Evolutionary conservation across 2,113 vertebrate genomes (phyloP), one percentile per base, ranked within the genome.

Genomic region (Scophthalmus maximus): DNA sequence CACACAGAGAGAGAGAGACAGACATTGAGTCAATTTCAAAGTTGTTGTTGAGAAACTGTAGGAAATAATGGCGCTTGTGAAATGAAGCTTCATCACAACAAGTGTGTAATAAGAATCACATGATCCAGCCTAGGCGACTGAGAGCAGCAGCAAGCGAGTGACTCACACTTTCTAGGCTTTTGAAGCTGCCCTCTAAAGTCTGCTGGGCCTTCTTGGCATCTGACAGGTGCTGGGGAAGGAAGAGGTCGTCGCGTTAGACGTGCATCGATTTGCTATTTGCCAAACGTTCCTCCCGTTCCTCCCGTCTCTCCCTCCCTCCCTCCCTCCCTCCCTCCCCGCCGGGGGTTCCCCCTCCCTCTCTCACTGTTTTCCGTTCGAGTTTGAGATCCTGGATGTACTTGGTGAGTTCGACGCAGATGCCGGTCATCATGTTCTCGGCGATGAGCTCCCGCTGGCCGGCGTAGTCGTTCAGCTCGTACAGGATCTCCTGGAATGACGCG

Each of bases 181-280:
- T 96, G 44, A 93, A 93, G 85, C 87, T 92, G 50, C 57, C 83
- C 72, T 96, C 95, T 60, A 96, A 86, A 64, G 88, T 95, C 85
- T 96, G 96, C 74, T 96, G 96, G 64, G 94, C 92, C 70, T 95
- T 95, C 56, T 94, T 95, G 20, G 92, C 92, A 0, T 96, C 96
- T 3, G 88, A 81, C 56, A 96, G 93, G 73, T 93, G 86, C 96
- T 96, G 78, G 0, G 22, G 62, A 73, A 47, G 59, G 38, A 66
- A 79, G 61, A 78, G 25, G 15, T 36, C 49, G 2, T 4, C 12
- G 22, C 26, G 22, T 26, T 12, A 3, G 47, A 10, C 4, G 20
- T 23, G n/a, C 42, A 32, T 32, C 12, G 25, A n/a, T 32, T 34
- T 62, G 23, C 34, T 29, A 27, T n/a, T 14, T 10, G 18, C 22